Base-by-base conservation (phyloP, 2,888 invertebrate species). In the Halictus ligatus region DNA sequence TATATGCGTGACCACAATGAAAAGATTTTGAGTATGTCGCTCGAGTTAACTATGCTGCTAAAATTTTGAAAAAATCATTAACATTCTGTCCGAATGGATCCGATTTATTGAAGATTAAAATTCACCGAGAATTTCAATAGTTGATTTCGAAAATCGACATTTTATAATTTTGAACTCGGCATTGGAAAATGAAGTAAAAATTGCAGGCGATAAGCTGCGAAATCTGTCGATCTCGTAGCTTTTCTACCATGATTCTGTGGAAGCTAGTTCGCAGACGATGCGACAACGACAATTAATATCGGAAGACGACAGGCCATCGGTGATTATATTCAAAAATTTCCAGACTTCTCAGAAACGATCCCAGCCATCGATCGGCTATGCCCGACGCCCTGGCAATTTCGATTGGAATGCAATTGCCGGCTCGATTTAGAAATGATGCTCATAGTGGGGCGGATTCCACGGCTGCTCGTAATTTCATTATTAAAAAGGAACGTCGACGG, bases 341-440 rank as follows among this genome's bases (percentile, higher is more conserved):
- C 54, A 48, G 76, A 83, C 71, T 77, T 21, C 54, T 40, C 50
- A 25, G 76, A 13, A 73, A 69, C 75, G 78, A 64, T 79, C 78
- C 35, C 18, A 25, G 50, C 77, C 80, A 84, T 85, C 86, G 89
- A 74, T 74, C 71, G 71, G 71, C 72, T 83, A 89, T 89, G 89
- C 80, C 48, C 48, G 80, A 82, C 75, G 77, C 76, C 60, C 81
- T 54, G 58, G 71, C 80, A 79, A 85, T 88, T 87, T 58, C 80
- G 58, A 85, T 81, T 48, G 88, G 83, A 90, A 88, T 85, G 84
- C 83, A 87, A 88, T 90, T 85, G 81, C 75, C 71, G 75, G 71
- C 43, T 75, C 83, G 86, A 89, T 89, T 89, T 88, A 84, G 83
- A 85, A 90, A 85, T 46, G 81, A 84, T 80, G 78, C 78, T 58